Base-by-base conservation (phyloP, 1,140 invertebrate species). In the Venturia canescens region DNA sequence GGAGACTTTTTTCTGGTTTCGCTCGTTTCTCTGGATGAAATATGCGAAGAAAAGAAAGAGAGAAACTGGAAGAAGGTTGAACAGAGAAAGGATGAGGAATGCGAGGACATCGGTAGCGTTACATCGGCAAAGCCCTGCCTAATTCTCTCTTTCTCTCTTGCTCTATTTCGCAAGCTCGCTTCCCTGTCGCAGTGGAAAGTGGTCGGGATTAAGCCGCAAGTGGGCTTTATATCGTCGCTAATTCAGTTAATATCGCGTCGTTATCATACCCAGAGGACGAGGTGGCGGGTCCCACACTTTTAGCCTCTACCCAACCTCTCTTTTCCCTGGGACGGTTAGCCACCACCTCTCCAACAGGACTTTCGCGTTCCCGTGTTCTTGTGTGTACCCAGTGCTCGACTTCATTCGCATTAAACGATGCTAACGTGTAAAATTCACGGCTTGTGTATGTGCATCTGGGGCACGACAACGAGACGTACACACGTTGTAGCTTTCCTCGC, bases 191-290 rank as follows among this genome's bases (percentile, higher is more conserved):
- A 82, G 31, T 66, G 44, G 48, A 70, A 84, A 84, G 83, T 81
- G 82, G 83, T 81, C 75, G 78, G 83, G 82, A 88, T 88, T 87
- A 87, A 88, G 83, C 84, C 82, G 80, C 84, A 83, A 85, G 83
- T 83, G 83, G 84, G 82, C 79, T 85, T 84, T 86, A 86, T 84
- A 86, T 85, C 82, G 80, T 77, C 53, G 82, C 81, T 87, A 87
- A 88, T 87, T 87, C 82, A 85, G 80, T 86, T 86, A 86, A 87
- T 84, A 83, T 80, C 66, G 78, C 78, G 75, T 86, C 83, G 82
- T 88, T 84, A 84, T 88, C 83, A 78, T 86, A 48, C 84, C 83
- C 80, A 31, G 72, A 82, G 80, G 80, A 77, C 75, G 75, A 77
- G 31, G 75, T 26, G 53, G 31, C 48, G 26, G 26, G 57, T 66